Evolutionary conservation across 2,888 invertebrate species (phyloP).

Genomic region (Agonopterix alstromeriana): DNA sequence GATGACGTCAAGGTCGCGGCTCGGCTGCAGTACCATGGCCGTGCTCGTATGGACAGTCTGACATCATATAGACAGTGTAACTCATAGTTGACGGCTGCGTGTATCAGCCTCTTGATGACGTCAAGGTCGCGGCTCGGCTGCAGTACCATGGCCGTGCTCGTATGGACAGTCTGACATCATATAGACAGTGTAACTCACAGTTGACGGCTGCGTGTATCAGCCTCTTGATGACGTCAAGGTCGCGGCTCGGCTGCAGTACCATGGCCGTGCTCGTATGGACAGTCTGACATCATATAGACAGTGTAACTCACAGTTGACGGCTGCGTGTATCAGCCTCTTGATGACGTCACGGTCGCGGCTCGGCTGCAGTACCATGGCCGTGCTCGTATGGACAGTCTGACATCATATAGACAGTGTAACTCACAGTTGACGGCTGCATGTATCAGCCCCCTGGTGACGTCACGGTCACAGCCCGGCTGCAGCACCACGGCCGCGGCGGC

Average conservation of each 20-base stretch:
- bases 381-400: too few relatives aligned
- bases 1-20: conserved; percentile 9
- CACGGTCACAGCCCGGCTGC: not conserved
- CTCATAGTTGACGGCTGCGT: conserved; percentile 31
- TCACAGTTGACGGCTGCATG: conserved; percentile 31
- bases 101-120: conserved; percentile 24
- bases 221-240: conserved; percentile 15
- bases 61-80: too few relatives aligned
- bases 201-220: conserved; percentile 29
- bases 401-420: too few relatives aligned
- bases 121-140: not conserved
- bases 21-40: too few relatives aligned
- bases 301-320: conserved; percentile 28
- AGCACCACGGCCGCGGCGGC: conserved; percentile 34
- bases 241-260: not conserved
- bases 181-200: conserved; percentile 25
- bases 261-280: too few relatives aligned
- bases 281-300: too few relatives aligned
- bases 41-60: too few relatives aligned
- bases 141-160: too few relatives aligned
- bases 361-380: too few relatives aligned
- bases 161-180: too few relatives aligned
- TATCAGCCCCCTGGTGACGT: conserved; percentile 23
- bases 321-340: conserved; percentile 24
- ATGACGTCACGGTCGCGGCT: conserved; percentile 9